Percentiles rank a stretch among this genome's conserved stretches.
phyloP scores from a whole-genome alignment of 2,113 vertebrate species.

The Australoheros scitulus region DNA sequence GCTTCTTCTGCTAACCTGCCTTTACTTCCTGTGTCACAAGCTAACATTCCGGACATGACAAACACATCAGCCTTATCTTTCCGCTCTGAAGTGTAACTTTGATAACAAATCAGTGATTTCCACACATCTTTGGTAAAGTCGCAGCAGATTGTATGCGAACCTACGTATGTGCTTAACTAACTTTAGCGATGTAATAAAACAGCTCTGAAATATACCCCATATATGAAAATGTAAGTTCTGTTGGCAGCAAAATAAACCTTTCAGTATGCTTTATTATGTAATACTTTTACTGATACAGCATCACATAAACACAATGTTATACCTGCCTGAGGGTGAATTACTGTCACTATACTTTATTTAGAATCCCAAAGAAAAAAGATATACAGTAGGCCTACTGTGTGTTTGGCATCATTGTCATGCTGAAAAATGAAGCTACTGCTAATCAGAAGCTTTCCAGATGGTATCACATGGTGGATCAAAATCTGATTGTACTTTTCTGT shows the following conservation, averaged over 20 bases:
- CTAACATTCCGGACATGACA: constrained; percentile 23
- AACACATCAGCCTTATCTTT: constrained; percentile 6
- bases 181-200: background rate
- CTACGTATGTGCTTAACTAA: background rate
- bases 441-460: background rate
- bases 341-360: background rate
- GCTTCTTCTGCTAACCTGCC: constrained; percentile 27
- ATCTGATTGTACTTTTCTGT: background rate
- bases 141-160: background rate
- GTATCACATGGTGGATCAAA: background rate
- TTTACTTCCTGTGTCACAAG: constrained; percentile 70
- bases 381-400: background rate
- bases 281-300: background rate
- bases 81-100: constrained; percentile 7
- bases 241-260: background rate
- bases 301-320: background rate
- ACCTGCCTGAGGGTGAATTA: background rate
- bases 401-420: too few species aligned
- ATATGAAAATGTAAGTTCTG: background rate
- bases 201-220: background rate
- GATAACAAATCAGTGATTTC: background rate
- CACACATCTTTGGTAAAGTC: background rate
- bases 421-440: background rate
- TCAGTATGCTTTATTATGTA: background rate
- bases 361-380: background rate